phyloP scores from a whole-genome alignment of 2,888 invertebrate species.

The Dichetophora obliterata region DNA sequence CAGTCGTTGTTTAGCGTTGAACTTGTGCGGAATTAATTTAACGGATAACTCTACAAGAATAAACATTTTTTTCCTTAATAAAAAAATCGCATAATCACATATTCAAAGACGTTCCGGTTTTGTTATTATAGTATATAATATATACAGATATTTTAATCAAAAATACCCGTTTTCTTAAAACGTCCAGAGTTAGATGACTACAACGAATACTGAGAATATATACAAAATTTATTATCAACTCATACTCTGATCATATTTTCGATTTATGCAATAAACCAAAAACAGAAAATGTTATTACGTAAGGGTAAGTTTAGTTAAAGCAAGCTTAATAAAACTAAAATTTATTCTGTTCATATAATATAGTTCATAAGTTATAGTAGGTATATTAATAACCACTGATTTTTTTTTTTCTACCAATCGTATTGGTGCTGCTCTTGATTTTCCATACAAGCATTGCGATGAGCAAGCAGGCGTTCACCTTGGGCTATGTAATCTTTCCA shows the following conservation, averaged over 20 bases:
- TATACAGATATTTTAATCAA: background rate
- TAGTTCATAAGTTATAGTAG: no score
- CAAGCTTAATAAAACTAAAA: background rate
- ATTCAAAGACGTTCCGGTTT: conserved; percentile 20
- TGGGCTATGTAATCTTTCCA: background rate
- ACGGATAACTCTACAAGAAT: background rate
- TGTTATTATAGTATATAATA: conserved; percentile 6
- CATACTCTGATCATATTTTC: background rate
- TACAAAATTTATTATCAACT: background rate
- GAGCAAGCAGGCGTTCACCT: conserved; percentile 27
- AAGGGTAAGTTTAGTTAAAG: conserved; percentile 34
- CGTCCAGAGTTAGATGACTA: background rate
- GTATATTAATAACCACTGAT: background rate
- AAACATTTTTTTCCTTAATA: background rate
- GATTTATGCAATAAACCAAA: background rate
- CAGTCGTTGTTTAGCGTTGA: conserved; percentile 29
- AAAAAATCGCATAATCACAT: background rate
- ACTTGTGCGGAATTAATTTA: conserved; percentile 11
- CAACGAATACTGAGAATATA: background rate
- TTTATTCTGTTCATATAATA: background rate
- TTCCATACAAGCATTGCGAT: background rate
- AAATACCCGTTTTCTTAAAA: conserved; percentile 1
- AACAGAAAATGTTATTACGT: conserved; percentile 34
- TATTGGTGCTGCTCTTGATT: background rate
- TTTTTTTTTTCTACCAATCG: background rate